Evolutionary conservation across 2,113 vertebrate genomes (phyloP), one percentile per base, ranked within the genome.

Genomic region (Loxodonta africana): DNA sequence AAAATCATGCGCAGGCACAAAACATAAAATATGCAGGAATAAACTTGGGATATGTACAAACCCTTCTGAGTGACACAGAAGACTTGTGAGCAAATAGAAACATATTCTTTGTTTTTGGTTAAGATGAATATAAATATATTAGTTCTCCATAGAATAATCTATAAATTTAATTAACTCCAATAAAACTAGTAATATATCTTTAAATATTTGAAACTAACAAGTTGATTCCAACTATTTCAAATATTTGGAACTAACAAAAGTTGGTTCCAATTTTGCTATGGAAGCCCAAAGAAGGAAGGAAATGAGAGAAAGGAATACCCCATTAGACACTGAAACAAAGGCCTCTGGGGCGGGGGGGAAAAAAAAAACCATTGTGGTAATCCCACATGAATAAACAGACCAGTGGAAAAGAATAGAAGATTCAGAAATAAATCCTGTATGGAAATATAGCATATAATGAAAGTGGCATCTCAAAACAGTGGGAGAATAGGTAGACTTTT

Each of bases 11-110:
- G n/a, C 17, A 81, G 17, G 76, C 23, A 76, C 2, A 80, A 53
- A 96, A 21, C 33, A 83, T 67, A 63, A 90, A 95, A 74, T 37
- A 63, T 28, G 28, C 21, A 91, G 37, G 20, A 96, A 89, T 83
- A 90, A 83, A 77, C 20, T 48, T 84, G 91, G 82, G 57, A n/a
- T 83, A 83, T 12, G 12, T 46, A 25, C 30, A 57, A 85, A 21
- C 44, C 20, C 10, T 82, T n/a, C 4, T 88, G 5, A 18, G 12
- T 41, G 63, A 62, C 20, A 48, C 21, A 69, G 74, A 95, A 65
- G 26, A 26, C 6, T 23, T 84, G 21, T 62, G 44, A 82, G 44
- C 33, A 83, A 76, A 74, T 21, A 77, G 71, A 85, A 80, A 83
- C 62, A 87, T 69, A 88, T 62, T 85, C 4, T 44, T 69, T 88